Base-by-base conservation (phyloP, 2,888 invertebrate species). In the Ferdinandea cuprea region DNA sequence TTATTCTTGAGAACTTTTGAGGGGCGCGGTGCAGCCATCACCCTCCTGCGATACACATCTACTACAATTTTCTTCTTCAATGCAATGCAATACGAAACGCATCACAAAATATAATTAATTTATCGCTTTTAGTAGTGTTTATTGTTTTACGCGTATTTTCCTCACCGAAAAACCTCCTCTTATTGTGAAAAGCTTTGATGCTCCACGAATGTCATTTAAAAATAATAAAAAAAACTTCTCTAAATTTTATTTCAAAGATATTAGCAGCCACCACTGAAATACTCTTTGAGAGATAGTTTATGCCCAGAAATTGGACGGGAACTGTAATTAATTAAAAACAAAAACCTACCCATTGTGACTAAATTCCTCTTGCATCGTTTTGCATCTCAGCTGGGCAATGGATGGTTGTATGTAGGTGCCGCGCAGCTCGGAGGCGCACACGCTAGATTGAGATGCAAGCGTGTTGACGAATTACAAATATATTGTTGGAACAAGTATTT, bases 251-350 rank as follows among this genome's bases (percentile, higher is more conserved):
- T 25, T 48, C 32, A 44, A 63, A 63, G 44, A 61, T 37, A 44
- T 52, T 65, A 50, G 46, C 21, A 37, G 42, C 30, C 46, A 3
- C 25, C 56, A 32, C 3, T 56, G 50, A 65, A 52, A 72, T 58
- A 35, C 59, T 66, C 66, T 74, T 74, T 79, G 61, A 79, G 61
- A 68, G 66, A 74, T 74, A 79, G 54, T 63, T 79, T 79, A 73
- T 79, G 68, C 74, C 61, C 61, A 77, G 61, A 71, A 71, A 54
- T 69, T 76, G 44, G 52, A 68, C 44, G 44, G 40, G 30, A 46
- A 63, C 35, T 56, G 54, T 65, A 44, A 65, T 71, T 13, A 40
- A 40, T 72, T n/a, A n/a, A n/a, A 72, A 78, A 65, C 72, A 65
- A 59, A 65, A 78, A 78, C n/a, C 78, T 58, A 19, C 9, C 44